These are phyloP conservation scores for Pomatostomus ruficeps DNA, from an alignment of 2,113 vertebrate species.

Conservation along the genomic window DNA sequence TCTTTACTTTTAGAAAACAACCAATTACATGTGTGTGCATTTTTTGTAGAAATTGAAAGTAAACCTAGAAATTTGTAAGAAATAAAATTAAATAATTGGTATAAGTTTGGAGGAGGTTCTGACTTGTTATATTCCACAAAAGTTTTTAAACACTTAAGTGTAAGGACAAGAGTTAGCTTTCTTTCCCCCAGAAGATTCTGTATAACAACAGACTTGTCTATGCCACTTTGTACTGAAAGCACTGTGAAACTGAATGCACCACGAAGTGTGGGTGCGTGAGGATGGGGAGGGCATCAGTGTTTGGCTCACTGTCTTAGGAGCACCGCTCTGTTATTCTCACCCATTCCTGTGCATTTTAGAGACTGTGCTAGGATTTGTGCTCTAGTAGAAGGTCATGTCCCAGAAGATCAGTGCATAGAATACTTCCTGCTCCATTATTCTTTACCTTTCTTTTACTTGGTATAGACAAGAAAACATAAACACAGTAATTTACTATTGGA, in stretches of 20 bases:
- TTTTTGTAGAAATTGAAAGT: background rate
- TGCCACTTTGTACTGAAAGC: background rate
- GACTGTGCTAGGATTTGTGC: background rate
- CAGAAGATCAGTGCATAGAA: background rate
- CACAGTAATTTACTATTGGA: background rate
- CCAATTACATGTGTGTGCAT: background rate
- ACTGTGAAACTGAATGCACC: background rate
- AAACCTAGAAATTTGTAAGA: background rate
- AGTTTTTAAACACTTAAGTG: background rate
- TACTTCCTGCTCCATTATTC: background rate
- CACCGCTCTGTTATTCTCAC: background rate
- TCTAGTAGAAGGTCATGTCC: no score
- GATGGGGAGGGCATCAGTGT: background rate
- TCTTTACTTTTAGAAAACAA: background rate
- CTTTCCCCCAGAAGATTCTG: background rate
- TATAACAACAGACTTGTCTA: background rate
- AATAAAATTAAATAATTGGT: background rate
- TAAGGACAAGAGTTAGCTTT: background rate
- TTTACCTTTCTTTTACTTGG: background rate
- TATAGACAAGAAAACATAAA: background rate
- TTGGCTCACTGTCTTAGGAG: background rate
- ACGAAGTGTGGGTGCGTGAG: background rate
- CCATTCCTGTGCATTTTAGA: background rate
- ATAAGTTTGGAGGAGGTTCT: background rate
- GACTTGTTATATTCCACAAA: background rate